Base-by-base conservation (phyloP, 1,140 invertebrate species). In the Lasioglossum albipes region DNA sequence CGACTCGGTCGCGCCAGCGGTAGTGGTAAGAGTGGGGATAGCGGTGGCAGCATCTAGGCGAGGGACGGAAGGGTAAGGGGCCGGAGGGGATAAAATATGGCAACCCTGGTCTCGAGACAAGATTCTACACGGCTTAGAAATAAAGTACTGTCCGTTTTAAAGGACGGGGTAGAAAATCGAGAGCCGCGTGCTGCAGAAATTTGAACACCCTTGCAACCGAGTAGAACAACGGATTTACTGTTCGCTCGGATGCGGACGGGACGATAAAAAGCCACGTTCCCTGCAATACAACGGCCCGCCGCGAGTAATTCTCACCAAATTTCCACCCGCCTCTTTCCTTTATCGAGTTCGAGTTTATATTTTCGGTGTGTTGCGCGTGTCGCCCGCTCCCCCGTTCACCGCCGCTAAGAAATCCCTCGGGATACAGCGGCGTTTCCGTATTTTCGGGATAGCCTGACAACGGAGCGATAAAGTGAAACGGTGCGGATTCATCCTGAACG, bases 381-480 rank as follows among this genome's bases (percentile, higher is more conserved):
- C 52, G 52, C 52, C 20, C 52, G 52, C 52, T 7, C 52, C 52
- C 16, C n/a, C 61, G 42, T 31, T 16, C 57, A 45, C 20, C 61
- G 22, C 62, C 10, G 75, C 42, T 22, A 81, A 75, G 70, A 65
- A 62, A 81, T 77, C 81, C 77, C 77, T 57, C 22, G 65, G 65
- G 76, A 77, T 76, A 64, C 57, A 27, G 54, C 73, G 74, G 72
- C 73, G 81, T 80, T 86, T 79, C 61, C 73, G 81, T 86, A 86
- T 83, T 87, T 87, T 73, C 69, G 71, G 85, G 65, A 87, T 73
- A 52, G 66, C 42, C 62, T 71, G 78, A 86, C 84, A 71, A 87
- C 81, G 70, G 75, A 12, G 31, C 82, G 84, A 87, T 87, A 87
- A 87, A 87, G 78, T 81, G 78, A 81, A 86, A 87, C 78, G 85